Conservation (phyloP, 2,797 vertebrate genomes). For the Neopelma chrysocephalum region DNA sequence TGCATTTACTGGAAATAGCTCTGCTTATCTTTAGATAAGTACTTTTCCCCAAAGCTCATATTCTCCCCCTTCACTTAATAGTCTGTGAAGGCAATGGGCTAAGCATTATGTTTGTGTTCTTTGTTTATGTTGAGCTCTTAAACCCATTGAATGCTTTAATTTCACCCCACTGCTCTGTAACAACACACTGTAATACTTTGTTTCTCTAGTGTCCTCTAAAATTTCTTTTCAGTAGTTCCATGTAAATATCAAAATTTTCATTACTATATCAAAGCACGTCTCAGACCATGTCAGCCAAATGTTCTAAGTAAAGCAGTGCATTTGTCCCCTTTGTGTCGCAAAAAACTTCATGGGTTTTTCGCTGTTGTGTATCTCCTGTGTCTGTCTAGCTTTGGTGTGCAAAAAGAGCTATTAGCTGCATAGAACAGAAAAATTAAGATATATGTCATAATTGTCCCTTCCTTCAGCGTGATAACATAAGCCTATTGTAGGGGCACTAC, state of each 20-base stretch:
- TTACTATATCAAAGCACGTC: neutral
- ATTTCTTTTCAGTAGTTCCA: neutral
- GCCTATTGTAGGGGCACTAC: rapidly evolving
- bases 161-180: neutral
- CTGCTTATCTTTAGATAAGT: neutral
- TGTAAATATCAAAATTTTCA: neutral
- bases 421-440: neutral
- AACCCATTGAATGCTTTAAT: neutral
- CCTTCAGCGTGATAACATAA: neutral
- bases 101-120: neutral
- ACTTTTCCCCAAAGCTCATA: neutral
- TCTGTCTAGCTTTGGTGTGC: neutral
- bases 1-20: neutral
- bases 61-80: neutral
- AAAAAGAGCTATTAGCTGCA: neutral
- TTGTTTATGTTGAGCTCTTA: neutral
- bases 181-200: neutral
- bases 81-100: neutral
- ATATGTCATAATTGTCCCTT: neutral
- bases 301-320: neutral
- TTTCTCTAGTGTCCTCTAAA: neutral
- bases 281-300: neutral
- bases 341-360: rapidly evolving
- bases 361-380: neutral
- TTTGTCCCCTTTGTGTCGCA: neutral